Conservation (phyloP, 2,113 vertebrate genomes). For the Antennarius striatus region DNA sequence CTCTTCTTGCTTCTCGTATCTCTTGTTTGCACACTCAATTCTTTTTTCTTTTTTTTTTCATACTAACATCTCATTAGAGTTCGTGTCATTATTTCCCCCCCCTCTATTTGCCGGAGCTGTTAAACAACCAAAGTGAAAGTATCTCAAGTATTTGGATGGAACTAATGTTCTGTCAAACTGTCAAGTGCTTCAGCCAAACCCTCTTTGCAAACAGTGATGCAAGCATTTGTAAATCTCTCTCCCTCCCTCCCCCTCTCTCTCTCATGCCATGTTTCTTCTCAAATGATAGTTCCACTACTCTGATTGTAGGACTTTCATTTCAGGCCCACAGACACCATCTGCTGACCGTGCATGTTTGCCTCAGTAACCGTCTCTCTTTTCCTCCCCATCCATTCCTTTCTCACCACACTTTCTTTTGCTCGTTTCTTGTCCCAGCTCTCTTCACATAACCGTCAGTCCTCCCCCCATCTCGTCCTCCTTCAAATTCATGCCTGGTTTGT, state of each 20-base stretch:
- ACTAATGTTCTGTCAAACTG: no score
- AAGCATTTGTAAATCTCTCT: no score
- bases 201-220: no score
- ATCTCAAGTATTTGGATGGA: no score
- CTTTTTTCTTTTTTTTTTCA: slow-evolving; percentile 14
- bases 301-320: slow-evolving; percentile 38
- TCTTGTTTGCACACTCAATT: no score
- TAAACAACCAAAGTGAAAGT: no score
- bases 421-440: slow-evolving; percentile 11
- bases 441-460: background rate
- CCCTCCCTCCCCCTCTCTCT: no score
- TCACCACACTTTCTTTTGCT: slow-evolving; percentile 16
- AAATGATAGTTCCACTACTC: slow-evolving; percentile 28
- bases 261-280: slow-evolving; percentile 16
- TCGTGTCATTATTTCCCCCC: background rate
- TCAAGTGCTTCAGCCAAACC: no score
- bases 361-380: slow-evolving; percentile 26
- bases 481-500: slow-evolving; percentile 19
- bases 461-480: slow-evolving; percentile 12
- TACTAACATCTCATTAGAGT: slow-evolving; percentile 11
- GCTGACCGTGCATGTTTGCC: slow-evolving; percentile 47
- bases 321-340: slow-evolving; percentile 52
- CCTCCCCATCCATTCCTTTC: slow-evolving; percentile 17
- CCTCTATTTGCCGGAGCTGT: no score
- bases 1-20: slow-evolving; percentile 2